phyloP scores from a whole-genome alignment of 1,140 invertebrate genomes.

The Bradynema listronoti region DNA sequence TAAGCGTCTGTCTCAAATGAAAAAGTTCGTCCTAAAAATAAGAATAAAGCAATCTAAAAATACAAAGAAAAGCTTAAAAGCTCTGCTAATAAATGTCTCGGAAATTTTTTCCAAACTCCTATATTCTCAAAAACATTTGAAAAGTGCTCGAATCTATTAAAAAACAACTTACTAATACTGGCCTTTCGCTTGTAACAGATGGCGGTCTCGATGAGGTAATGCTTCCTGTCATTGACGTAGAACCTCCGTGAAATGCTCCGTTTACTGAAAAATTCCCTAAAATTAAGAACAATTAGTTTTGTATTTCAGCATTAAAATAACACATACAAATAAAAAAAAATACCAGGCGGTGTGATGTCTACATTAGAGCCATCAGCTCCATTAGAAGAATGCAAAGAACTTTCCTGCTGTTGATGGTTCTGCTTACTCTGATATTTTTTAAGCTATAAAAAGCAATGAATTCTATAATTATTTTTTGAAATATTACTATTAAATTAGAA shows the following conservation, averaged over 20 bases:
- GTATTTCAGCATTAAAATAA: neutral
- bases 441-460: constrained; percentile 15
- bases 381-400: neutral
- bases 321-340: neutral
- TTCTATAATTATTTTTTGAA: neutral
- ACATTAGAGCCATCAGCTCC: neutral
- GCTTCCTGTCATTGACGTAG: neutral
- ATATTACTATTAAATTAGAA: neutral
- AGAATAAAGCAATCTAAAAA: constrained; percentile 1
- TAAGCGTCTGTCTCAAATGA: constrained; percentile 12
- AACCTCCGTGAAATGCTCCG: neutral
- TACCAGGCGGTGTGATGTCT: neutral
- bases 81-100: neutral
- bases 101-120: neutral
- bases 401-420: neutral
- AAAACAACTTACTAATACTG: neutral
- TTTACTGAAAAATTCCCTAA: neutral
- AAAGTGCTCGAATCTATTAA: constrained; percentile 9
- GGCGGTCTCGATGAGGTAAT: constrained; percentile 10
- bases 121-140: constrained; percentile 8
- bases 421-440: constrained; percentile 28
- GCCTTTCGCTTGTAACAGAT: constrained; percentile 12
- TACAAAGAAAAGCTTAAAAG: neutral
- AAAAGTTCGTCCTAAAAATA: constrained; percentile 32
- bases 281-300: neutral